Evolutionary conservation across 2,113 vertebrate species (phyloP).

Genomic region (Ceyx cyanopectus): DNA sequence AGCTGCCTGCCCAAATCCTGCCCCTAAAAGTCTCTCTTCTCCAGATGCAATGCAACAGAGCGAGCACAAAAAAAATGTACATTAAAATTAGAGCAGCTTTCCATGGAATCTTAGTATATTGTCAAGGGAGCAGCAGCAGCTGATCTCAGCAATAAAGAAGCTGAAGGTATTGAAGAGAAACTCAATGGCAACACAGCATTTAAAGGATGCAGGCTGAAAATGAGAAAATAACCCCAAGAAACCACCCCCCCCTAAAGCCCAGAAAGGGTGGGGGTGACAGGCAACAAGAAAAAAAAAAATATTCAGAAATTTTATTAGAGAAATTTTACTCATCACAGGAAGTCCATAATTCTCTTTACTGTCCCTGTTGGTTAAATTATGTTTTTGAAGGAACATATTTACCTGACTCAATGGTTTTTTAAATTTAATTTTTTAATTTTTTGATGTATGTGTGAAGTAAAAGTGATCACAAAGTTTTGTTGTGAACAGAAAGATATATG

Average conservation of each 20-base stretch:
- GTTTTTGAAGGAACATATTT: background rate
- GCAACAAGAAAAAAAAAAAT: background rate
- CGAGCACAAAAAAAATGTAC: background rate
- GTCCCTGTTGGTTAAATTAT: background rate
- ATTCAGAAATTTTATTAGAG: background rate
- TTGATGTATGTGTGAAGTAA: background rate
- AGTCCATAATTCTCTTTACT: background rate
- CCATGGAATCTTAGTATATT: background rate
- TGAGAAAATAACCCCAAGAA: too few species aligned
- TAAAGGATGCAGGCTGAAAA: background rate
- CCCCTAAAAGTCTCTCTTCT: background rate
- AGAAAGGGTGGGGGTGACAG: fast-evolving
- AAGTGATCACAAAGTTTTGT: background rate
- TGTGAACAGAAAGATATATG: background rate
- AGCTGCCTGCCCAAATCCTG: background rate
- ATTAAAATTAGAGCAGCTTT: background rate
- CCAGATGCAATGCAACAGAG: background rate
- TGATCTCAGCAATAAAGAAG: background rate
- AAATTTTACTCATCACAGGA: background rate
- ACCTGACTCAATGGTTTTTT: background rate
- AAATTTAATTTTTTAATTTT: background rate
- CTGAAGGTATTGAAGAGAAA: background rate
- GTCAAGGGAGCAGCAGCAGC: background rate
- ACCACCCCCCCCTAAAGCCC: too few species aligned
- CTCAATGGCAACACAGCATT: background rate